A percentile compares a stretch with the other conserved stretches of the same genome.
Conservation (phyloP, 2,888 invertebrate species). For the Drosophila niveifrons region DNA sequence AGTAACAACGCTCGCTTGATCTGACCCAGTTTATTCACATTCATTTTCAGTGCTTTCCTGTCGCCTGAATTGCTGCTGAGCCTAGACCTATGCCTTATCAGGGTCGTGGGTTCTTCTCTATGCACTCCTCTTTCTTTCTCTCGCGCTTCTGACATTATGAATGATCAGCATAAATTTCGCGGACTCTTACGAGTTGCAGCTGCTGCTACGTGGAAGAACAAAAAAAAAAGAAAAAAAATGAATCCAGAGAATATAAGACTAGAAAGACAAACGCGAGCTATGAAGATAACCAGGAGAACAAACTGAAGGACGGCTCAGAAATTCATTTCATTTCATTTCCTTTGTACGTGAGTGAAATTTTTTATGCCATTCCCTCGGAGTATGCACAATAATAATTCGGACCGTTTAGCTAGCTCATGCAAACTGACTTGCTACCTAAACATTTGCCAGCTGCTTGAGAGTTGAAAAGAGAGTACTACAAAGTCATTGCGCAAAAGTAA, state of each 20-base stretch:
- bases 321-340: constrained; percentile 82
- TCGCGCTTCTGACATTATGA: constrained; percentile 76
- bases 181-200: constrained; percentile 66
- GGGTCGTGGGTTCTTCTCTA: constrained; percentile 4
- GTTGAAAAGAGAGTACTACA: constrained; percentile 16
- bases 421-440: constrained; percentile 31
- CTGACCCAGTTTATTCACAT: constrained; percentile 69
- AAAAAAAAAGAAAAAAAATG: constrained; percentile 3
- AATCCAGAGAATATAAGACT: not conserved
- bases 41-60: constrained; percentile 57
- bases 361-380: constrained; percentile 52
- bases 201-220: constrained; percentile 36
- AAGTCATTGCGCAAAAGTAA: constrained; percentile 15
- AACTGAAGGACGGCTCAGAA: constrained; percentile 74
- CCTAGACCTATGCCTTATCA: constrained; percentile 37
- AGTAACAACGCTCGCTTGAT: constrained; percentile 30
- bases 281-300: constrained; percentile 66
- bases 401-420: constrained; percentile 19
- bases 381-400: constrained; percentile 63
- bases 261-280: constrained; percentile 28
- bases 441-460: constrained; percentile 15
- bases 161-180: constrained; percentile 82
- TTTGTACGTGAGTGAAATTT: constrained; percentile 77
- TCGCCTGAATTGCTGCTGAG: constrained; percentile 34
- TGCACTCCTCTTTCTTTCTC: constrained; percentile 7